Conservation (phyloP, 2,797 vertebrate genomes). For the Lagorchestes hirsutus region DNA sequence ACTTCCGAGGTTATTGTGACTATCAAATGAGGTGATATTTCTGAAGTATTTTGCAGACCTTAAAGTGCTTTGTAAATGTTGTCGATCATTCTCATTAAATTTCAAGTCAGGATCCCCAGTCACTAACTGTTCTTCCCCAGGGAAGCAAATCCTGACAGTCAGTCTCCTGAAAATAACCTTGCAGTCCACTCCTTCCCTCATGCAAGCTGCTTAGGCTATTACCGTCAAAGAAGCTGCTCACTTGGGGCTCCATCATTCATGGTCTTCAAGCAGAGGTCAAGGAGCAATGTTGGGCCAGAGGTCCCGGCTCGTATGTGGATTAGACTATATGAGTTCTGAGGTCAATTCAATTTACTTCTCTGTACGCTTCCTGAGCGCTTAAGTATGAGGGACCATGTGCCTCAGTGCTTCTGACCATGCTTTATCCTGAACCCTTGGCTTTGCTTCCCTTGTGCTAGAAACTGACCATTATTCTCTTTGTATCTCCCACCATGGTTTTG, state of each 20-base stretch:
- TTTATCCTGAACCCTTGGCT: not conserved
- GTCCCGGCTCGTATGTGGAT: not conserved
- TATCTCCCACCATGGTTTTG: not conserved
- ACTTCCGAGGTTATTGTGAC: not conserved
- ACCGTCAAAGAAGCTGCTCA: not conserved
- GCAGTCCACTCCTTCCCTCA: not conserved
- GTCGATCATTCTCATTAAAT: not conserved
- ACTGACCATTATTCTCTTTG: not conserved
- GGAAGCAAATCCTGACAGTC: not conserved
- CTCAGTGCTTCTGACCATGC: not conserved
- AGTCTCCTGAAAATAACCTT: not conserved
- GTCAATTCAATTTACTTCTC: not conserved
- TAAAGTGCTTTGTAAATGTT: not conserved
- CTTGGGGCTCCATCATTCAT: not conserved
- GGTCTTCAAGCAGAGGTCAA: not conserved
- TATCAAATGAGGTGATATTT: not conserved
- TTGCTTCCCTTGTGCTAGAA: not conserved
- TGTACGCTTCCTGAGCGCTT: not conserved
- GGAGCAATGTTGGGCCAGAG: not conserved
- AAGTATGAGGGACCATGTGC: too few relatives aligned
- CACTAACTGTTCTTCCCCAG: not conserved
- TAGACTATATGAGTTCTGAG: not conserved
- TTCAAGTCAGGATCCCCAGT: not conserved
- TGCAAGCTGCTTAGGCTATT: not conserved
- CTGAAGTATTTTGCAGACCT: not conserved